Percentiles rank a stretch among this genome's conserved stretches.
Evolutionary conservation across 2,888 invertebrate genomes (phyloP).

Genomic region (Aporophyla nigra): DNA sequence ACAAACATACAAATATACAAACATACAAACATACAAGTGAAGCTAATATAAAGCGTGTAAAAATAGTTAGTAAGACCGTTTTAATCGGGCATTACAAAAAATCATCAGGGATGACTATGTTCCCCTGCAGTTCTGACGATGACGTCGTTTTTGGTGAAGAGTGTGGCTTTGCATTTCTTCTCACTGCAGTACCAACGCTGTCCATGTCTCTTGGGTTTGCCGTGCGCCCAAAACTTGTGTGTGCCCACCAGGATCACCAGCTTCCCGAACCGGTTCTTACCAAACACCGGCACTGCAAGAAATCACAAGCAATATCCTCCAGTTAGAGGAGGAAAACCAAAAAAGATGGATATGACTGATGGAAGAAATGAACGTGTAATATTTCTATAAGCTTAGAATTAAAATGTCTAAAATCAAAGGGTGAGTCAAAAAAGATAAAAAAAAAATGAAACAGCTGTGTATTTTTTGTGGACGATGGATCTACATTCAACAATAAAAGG

Average conservation of each 20-base stretch:
- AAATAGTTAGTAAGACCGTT: no score
- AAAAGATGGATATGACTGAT: constrained; percentile 16
- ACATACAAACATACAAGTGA: no score
- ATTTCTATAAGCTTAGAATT: neutral
- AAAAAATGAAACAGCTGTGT: neutral
- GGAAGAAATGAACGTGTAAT: neutral
- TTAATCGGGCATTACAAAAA: no score
- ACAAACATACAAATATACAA: no score
- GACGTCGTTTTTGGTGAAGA: constrained; percentile 73
- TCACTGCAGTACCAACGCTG: constrained; percentile 72
- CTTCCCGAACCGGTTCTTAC: constrained; percentile 65
- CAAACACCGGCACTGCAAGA: constrained; percentile 72
- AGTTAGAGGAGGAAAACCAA: constrained; percentile 34
- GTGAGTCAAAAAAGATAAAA: neutral
- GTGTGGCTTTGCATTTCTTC: constrained; percentile 70
- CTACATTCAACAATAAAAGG: constrained; percentile 1
- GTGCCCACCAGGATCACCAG: constrained; percentile 73
- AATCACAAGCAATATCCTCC: constrained; percentile 51
- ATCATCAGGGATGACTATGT: constrained; percentile 70
- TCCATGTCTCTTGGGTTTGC: neutral
- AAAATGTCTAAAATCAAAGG: neutral
- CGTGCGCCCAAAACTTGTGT: constrained; percentile 67
- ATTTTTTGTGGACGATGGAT: no score
- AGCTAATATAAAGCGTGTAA: no score
- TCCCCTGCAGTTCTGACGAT: constrained; percentile 71